A percentile compares a stretch with the other conserved stretches of the same genome.
Conservation (phyloP, 2,797 vertebrate species). For the Eidolon dupreanum region DNA sequence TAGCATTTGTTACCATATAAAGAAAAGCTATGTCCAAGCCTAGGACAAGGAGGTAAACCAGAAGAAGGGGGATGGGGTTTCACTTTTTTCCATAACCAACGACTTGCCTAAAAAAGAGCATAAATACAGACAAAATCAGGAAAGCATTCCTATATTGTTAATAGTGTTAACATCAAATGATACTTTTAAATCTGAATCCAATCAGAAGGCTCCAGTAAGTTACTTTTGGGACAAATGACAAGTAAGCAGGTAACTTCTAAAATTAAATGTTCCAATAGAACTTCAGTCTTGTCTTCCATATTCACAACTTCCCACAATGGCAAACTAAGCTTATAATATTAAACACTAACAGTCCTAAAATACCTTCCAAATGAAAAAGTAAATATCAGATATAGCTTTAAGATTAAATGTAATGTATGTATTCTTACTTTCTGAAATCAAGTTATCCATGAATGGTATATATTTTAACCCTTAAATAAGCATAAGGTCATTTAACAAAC, state of each 20-base stretch:
- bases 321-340: conserved; percentile 22
- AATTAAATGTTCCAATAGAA: conserved; percentile 32
- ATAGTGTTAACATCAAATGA: background rate
- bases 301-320: background rate
- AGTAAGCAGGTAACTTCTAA: conserved; percentile 19
- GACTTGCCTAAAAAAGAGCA: conserved; percentile 91
- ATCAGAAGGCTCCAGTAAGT: background rate
- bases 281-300: conserved; percentile 5
- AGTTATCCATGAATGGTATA: background rate
- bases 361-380: conserved; percentile 48
- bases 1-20: conserved; percentile 96
- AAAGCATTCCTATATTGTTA: background rate
- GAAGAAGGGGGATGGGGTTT: conserved; percentile 92
- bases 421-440: conserved; percentile 48
- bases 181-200: background rate
- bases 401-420: conserved; percentile 10
- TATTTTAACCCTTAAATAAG: conserved; percentile 55
- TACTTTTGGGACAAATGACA: background rate
- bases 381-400: conserved; percentile 29
- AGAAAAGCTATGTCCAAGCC: conserved; percentile 97
- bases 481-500: conserved; percentile 48
- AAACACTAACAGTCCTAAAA: conserved; percentile 35
- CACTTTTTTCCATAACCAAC: conserved; percentile 99
- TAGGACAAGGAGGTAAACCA: conserved; percentile 91
- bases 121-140: conserved; percentile 27